Base-by-base conservation (phyloP, 1,140 invertebrate genomes). In the Dreissena rostriformis region DNA sequence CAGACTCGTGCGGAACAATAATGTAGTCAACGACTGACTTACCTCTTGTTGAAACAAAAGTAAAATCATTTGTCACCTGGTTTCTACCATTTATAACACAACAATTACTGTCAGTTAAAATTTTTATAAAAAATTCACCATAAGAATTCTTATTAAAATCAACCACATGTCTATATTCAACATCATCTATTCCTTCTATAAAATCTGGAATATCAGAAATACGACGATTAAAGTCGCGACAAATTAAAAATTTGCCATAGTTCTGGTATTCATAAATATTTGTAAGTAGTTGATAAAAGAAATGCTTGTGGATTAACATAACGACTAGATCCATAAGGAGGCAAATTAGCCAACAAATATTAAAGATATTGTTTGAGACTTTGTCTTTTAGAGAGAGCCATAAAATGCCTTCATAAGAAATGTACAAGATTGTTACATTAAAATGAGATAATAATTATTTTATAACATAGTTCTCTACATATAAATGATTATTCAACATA, bases 1-100 rank as follows among this genome's bases (percentile, higher is more conserved):
- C 17, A 11, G 29, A 7, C 51, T 70, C 26, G 19, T 70, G 14
- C 51, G 67, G 67, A 29, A 70, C 28, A 29, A 70, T 29, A 70
- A 70, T 70, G 51, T 70, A 70, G 51, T 70, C 67, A 17, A 70
- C 67, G 14, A 70, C 67, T 0, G 67, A 70, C 51, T 70, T 70
- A 5, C 67, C 67, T 49, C 67, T 28, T 29, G 67, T 29, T 29
- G 67, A 28, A 26, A 70, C 26, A 70, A 70, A 70, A 29, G 67
- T 70, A 29, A 70, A 70, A 29, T 70, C 24, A 70, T 70, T 70
- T 12, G 7, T 70, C 11, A 70, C 11, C 8, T 29, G 51, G n/a
- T 70, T 70, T n/a, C 67, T 28, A 19, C 67, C 67, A 70, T 70
- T 70, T 29, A 70, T 7, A 19, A 70, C 19, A 29, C 24, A 70